Percentiles rank a stretch among this genome's conserved stretches.
These are phyloP conservation scores for Watsonalla cultraria DNA, from an alignment of 2,888 invertebrate genomes.

Conservation along the genomic window DNA sequence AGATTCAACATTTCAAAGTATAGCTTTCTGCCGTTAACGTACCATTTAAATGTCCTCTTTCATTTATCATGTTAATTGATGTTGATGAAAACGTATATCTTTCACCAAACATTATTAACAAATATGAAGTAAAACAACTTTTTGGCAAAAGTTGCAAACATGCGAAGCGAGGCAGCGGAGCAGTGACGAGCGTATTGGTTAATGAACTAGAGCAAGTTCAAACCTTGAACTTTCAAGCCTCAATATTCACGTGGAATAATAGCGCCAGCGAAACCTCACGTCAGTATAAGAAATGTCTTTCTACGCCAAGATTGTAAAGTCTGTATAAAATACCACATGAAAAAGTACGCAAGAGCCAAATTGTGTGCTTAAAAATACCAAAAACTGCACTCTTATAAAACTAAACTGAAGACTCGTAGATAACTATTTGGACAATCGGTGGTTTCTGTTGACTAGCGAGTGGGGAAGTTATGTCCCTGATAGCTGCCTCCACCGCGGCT, in stretches of 20 bases:
- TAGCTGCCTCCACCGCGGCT: slow-evolving; percentile 87
- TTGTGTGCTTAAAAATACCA: too few species aligned
- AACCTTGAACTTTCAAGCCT: slow-evolving; percentile 26
- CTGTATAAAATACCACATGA: not conserved
- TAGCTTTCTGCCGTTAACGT: not conserved
- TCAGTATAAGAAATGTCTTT: not conserved
- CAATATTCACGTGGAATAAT: slow-evolving; percentile 21
- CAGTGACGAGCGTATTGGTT: not conserved
- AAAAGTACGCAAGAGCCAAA: not conserved
- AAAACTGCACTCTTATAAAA: not conserved
- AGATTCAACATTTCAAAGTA: slow-evolving; percentile 16
- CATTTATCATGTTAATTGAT: too few species aligned
- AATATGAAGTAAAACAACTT: too few species aligned
- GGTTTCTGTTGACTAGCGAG: slow-evolving; percentile 73
- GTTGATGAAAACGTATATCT: too few species aligned
- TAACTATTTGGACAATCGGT: slow-evolving; percentile 88
- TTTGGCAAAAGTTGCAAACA: not conserved
- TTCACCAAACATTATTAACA: too few species aligned
- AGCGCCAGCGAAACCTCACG: slow-evolving; percentile 20
- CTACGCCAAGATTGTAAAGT: not conserved
- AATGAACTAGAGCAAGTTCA: slow-evolving; percentile 7
- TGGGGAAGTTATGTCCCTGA: slow-evolving; percentile 84
- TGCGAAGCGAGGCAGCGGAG: not conserved
- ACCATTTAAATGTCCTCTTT: too few species aligned
- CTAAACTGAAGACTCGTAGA: slow-evolving; percentile 93